These are phyloP conservation scores for Dendrocincla tyrannina DNA, from an alignment of 2,797 vertebrate species.

Conservation along the genomic window DNA sequence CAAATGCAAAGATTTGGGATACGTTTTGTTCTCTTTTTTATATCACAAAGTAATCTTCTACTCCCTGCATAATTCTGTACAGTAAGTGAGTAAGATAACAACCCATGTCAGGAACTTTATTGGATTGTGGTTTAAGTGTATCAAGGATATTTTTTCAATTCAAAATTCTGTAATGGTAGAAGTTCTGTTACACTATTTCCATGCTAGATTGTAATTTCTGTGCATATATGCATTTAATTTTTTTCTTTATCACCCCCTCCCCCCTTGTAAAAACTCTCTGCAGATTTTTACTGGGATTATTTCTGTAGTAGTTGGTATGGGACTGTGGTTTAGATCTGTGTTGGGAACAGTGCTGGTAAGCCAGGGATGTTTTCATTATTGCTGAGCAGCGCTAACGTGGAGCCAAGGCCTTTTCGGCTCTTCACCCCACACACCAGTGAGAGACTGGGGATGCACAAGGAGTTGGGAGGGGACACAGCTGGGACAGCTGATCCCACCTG, in stretches of 20 bases:
- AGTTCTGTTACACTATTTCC: not conserved
- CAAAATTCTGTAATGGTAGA: not conserved
- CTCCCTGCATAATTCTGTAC: not conserved
- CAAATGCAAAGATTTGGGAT: not conserved
- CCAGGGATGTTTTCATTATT: accelerated
- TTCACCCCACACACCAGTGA: accelerated
- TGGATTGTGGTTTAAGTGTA: not conserved
- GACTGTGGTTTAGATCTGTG: not conserved
- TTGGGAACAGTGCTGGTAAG: accelerated
- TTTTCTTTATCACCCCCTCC: no score
- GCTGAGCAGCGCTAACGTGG: accelerated
- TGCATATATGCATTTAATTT: not conserved
- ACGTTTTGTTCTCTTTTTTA: not conserved
- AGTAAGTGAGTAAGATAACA: not conserved
- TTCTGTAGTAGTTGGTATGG: not conserved
- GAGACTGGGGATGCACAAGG: not conserved
- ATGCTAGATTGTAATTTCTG: not conserved
- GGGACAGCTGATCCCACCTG: not conserved
- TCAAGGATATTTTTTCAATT: not conserved
- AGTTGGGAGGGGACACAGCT: no score
- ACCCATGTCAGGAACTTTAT: not conserved
- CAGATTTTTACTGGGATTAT: not conserved
- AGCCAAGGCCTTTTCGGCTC: not conserved
- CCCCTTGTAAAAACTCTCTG: accelerated
- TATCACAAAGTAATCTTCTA: not conserved